Evolutionary conservation across 2,888 invertebrate genomes (phyloP), one percentile per base, ranked within the genome.

Genomic region (Leptopilina drosophilae): DNA sequence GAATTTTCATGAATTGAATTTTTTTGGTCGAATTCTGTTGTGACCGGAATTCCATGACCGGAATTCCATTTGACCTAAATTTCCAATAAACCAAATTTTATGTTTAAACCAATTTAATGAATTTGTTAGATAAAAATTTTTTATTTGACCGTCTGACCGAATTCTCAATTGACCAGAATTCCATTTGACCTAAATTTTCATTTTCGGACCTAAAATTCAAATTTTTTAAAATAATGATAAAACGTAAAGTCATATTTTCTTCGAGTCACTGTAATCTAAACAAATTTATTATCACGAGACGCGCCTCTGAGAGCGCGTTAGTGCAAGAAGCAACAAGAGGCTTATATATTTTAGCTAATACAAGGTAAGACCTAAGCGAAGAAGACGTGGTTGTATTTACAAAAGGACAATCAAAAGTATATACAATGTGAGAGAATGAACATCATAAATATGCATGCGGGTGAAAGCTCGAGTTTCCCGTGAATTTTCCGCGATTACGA

Each of bases 391-490:
- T 12, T 69, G 20, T 53, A 53, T 69, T 49, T 69, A 69, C 49
- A 49, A 69, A 69, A 69, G 67, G 67, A 69, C 67, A 69, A 69
- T 69, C 49, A 49, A 69, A 69, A 69, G 67, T 69, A 49, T 69
- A 49, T 69, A 53, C 67, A 69, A 46, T 49, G 67, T 7, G 67
- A 69, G 49, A 69, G 49, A 69, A 69, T 69, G 49, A 46, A 12
- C 46, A 69, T 69, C 69, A 69, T 69, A 69, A 69, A 69, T 69
- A 69, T 69, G 69, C 69, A 69, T 69, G 69, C 14, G 26, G 69
- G 69, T 26, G 53, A 69, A 69, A 69, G 67, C 53, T 69, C 69
- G 49, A 69, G 53, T 69, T 69, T 69, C 69, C 69, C 49, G 69
- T 69, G 53, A 69, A 69, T 53, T 69, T 69, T 33, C 69, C 69